Evolutionary conservation across 2,888 invertebrate genomes (phyloP), one percentile per base, ranked within the genome.

Genomic region (Zaprionus lineosus): DNA sequence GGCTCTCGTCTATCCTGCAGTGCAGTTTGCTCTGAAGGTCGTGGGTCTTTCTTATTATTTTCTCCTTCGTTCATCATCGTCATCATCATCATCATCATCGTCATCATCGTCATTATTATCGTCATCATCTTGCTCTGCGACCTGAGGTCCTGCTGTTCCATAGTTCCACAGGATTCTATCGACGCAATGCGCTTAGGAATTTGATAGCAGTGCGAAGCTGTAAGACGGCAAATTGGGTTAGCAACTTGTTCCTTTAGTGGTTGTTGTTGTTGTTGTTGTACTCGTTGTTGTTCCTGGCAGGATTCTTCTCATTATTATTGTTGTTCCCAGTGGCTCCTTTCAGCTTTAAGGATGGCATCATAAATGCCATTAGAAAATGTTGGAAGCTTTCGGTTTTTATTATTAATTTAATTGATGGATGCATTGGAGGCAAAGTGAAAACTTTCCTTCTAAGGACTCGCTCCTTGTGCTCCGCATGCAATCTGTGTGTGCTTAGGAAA

Each of bases 151-250:
- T 55, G 21, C 14, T 9, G 26, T 12, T 9, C 3, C n/a, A 31
- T 2, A 43, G 4, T 16, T 0, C 37, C n/a, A n/a, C n/a, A n/a
- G 5, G 16, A n/a, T 16, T n/a, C 24, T 26, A 7, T 34, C 19
- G 53, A 18, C 19, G 26, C 41, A 51, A 53, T 65, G 66, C 75
- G 71, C 57, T 63, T 44, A 75, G 58, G 53, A 76, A 66, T 82
- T 79, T 59, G 64, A 55, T 57, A 66, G 57, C 74, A 65, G 47
- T 57, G 53, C 26, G 53, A 15, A 65, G 66, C 39, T 28, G 31
- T 52, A 60, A 55, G 41, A 55, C 41, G 39, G 46, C 29, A 68
- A 84, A 81, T 84, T 76, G 64, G 76, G 74, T 69, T 84, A 81
- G 68, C 57, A 53, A 61, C 79, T 61, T 74, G 44, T 56, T 53